These are phyloP conservation scores for Sorex araneus DNA, from an alignment of 2,113 vertebrate genomes.

Conservation along the genomic window DNA sequence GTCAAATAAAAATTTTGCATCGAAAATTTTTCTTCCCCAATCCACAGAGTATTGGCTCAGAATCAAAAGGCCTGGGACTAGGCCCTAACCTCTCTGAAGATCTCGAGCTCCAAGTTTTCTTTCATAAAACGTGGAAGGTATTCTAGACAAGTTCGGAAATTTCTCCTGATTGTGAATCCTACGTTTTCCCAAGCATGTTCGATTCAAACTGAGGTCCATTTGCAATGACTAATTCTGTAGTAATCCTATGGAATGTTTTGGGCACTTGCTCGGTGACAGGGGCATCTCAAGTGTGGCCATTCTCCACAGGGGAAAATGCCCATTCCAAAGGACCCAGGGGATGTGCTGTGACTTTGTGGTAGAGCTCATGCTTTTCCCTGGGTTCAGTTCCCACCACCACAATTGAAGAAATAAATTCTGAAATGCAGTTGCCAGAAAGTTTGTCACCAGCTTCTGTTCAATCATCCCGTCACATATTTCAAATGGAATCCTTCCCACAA, in stretches of 20 bases:
- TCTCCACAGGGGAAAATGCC: not conserved
- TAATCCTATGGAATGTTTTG: not conserved
- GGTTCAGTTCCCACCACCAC: not conserved
- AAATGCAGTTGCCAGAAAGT: no score
- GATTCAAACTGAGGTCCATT: not conserved
- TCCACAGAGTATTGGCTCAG: not conserved
- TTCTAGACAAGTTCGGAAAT: not conserved
- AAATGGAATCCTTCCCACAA: not conserved
- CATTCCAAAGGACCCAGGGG: not conserved
- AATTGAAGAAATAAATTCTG: no score
- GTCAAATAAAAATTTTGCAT: not conserved
- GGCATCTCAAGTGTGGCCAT: no score
- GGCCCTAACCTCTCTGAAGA: not conserved
- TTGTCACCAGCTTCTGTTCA: not conserved
- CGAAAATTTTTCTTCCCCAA: not conserved
- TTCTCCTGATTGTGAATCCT: not conserved
- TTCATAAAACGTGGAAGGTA: not conserved
- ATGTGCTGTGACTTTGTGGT: no score
- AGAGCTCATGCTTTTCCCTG: not conserved
- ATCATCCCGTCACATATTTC: not conserved
- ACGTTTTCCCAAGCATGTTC: not conserved
- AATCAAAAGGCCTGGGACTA: not conserved
- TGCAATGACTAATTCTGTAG: not conserved
- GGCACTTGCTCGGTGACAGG: no score
- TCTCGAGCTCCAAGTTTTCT: constrained; percentile 8